Evolutionary conservation across 2,888 invertebrate species (phyloP).

Genomic region (Pelosia muscerda): DNA sequence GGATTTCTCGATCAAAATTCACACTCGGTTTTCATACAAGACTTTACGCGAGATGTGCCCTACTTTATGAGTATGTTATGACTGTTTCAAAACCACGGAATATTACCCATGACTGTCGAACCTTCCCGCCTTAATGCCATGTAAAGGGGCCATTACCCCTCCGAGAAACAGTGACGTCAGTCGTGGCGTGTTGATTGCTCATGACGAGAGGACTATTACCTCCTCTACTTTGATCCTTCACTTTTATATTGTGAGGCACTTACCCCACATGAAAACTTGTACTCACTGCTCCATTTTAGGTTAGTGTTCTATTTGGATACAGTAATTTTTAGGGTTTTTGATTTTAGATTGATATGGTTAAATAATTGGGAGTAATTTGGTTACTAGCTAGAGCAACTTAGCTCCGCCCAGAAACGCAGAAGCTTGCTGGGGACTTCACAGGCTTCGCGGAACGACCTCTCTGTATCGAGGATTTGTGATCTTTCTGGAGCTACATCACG

Average conservation of each 20-base stretch:
- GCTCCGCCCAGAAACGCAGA: too few relatives aligned
- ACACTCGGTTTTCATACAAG: neutral
- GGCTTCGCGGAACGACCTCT: too few relatives aligned
- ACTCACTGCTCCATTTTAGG: neutral
- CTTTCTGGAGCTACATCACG: too few relatives aligned
- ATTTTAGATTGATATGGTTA: too few relatives aligned
- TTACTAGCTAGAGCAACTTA: too few relatives aligned
- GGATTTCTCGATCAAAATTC: too few relatives aligned
- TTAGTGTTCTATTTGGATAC: neutral
- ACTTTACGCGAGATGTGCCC: neutral
- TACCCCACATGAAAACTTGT: neutral
- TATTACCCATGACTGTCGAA: neutral
- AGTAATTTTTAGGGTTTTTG: too few relatives aligned
- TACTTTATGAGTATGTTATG: neutral
- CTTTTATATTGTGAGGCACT: slow-evolving; percentile 7
- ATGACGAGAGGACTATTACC: slow-evolving; percentile 3
- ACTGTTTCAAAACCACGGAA: neutral
- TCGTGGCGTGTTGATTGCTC: slow-evolving; percentile 2
- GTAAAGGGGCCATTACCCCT: slow-evolving; percentile 11
- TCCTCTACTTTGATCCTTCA: neutral
- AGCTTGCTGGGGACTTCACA: too few relatives aligned
- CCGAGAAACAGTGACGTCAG: neutral
- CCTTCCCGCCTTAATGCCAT: neutral
- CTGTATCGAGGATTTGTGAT: too few relatives aligned
- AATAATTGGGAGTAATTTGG: too few relatives aligned